These are phyloP conservation scores for Conopomorpha cramerella DNA, from an alignment of 1,140 invertebrate genomes.

Conservation along the genomic window DNA sequence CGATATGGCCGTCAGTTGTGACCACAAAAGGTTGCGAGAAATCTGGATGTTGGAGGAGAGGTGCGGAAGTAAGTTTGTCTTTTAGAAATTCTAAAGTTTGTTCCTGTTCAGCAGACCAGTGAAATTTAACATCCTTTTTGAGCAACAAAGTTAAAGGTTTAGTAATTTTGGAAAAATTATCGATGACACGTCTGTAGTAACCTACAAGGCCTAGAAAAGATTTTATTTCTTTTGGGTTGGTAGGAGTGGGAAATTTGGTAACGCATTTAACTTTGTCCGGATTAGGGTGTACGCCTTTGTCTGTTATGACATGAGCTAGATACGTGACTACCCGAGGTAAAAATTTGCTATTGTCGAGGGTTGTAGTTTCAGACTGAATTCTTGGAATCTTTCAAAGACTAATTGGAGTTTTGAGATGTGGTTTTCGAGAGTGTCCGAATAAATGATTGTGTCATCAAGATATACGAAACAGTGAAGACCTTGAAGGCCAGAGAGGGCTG, in stretches of 20 bases:
- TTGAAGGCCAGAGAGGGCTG: slow-evolving; percentile 9
- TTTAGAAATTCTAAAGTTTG: slow-evolving; percentile 20
- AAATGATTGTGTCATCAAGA: slow-evolving; percentile 22
- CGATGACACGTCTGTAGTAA: slow-evolving; percentile 11
- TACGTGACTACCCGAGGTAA: slow-evolving; percentile 18
- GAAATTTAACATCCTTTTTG: slow-evolving; percentile 17
- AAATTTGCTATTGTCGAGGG: slow-evolving; percentile 14
- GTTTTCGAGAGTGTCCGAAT: slow-evolving; percentile 2
- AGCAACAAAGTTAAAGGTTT: slow-evolving; percentile 19
- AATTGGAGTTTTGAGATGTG: slow-evolving; percentile 4
- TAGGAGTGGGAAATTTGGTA: slow-evolving; percentile 13
- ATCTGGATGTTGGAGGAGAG: slow-evolving; percentile 26
- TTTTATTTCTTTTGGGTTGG: slow-evolving; percentile 19
- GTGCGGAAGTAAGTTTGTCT: slow-evolving; percentile 18
- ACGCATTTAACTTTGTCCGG: slow-evolving; percentile 11
- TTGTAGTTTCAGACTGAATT: slow-evolving; percentile 12
- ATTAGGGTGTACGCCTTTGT: slow-evolving; percentile 15
- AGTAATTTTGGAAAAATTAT: slow-evolving; percentile 16
- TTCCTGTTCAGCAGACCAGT: slow-evolving; percentile 15
- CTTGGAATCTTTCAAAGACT: not conserved
- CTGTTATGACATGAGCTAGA: slow-evolving; percentile 26
- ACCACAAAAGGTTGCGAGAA: slow-evolving; percentile 25
- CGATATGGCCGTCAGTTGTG: slow-evolving; percentile 28
- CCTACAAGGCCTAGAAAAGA: slow-evolving; percentile 13
- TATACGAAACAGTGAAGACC: slow-evolving; percentile 18